Evolutionary conservation across 2,888 invertebrate genomes (phyloP).

Genomic region (Pharmacophagus antenor): DNA sequence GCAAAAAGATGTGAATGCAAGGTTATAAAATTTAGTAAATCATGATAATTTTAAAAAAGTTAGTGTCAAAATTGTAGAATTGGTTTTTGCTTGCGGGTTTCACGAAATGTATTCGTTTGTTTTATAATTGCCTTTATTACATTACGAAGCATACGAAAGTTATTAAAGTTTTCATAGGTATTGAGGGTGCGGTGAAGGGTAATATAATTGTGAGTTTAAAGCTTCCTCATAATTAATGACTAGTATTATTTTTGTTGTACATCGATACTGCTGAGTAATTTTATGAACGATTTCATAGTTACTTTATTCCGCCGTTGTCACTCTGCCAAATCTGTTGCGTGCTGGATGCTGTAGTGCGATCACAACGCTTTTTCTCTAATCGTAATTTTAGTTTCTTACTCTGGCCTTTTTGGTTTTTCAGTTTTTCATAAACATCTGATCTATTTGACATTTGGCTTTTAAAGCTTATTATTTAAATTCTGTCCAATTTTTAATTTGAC

Average conservation of each 20-base stretch:
- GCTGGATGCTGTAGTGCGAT: slow-evolving; percentile 26
- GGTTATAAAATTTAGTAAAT: background rate
- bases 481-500: background rate
- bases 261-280: slow-evolving; percentile 44
- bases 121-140: slow-evolving; percentile 30
- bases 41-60: slow-evolving; percentile 10
- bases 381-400: slow-evolving; percentile 1
- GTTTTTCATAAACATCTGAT: slow-evolving; percentile 13
- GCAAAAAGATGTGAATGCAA: slow-evolving; percentile 12
- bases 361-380: slow-evolving; percentile 13
- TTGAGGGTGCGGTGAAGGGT: slow-evolving; percentile 17
- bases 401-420: background rate
- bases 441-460: slow-evolving; percentile 7
- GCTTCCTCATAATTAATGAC: slow-evolving; percentile 15
- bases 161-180: slow-evolving; percentile 23
- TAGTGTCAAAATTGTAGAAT: slow-evolving; percentile 33
- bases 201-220: slow-evolving; percentile 19
- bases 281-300: slow-evolving; percentile 31
- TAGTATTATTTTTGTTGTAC: slow-evolving; percentile 34
- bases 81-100: slow-evolving; percentile 33
- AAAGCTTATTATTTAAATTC: background rate
- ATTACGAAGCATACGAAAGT: slow-evolving; percentile 19
- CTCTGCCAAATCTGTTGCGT: slow-evolving; percentile 41
- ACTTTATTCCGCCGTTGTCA: slow-evolving; percentile 42
- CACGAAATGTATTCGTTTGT: slow-evolving; percentile 38